A percentile compares a stretch with the other conserved stretches of the same genome.
These are phyloP conservation scores for Brienomyrus brachyistius DNA, from an alignment of 2,113 vertebrate genomes.

Conservation along the genomic window DNA sequence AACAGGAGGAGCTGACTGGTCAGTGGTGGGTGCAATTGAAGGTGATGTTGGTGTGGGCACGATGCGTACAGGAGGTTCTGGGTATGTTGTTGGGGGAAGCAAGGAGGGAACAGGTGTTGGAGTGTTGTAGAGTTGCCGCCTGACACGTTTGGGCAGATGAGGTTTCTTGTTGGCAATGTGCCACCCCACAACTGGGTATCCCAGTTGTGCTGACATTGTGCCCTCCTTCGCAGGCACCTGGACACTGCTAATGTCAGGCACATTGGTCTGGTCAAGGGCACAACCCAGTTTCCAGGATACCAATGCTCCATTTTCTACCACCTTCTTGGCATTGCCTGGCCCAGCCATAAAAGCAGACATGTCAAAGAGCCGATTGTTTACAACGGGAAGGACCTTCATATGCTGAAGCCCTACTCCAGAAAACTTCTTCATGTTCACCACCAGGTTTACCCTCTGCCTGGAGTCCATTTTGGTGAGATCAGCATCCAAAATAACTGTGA, in stretches of 20 bases:
- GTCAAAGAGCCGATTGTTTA: slow-evolving; percentile 93
- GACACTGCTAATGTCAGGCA: slow-evolving; percentile 83
- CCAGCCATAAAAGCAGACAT: slow-evolving; percentile 98
- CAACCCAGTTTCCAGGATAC: slow-evolving; percentile 93
- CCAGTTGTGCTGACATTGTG: slow-evolving; percentile 81
- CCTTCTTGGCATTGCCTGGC: slow-evolving; percentile 93
- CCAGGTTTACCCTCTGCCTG: slow-evolving; percentile 74
- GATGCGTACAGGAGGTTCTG: slow-evolving; percentile 77
- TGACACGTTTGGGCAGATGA: slow-evolving; percentile 76
- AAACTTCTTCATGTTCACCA: slow-evolving; percentile 77
- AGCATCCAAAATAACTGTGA: slow-evolving; percentile 91
- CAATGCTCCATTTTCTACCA: slow-evolving; percentile 89
- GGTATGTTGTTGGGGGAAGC: slow-evolving; percentile 75
- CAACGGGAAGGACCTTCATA: slow-evolving; percentile 88
- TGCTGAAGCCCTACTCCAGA: slow-evolving; percentile 77
- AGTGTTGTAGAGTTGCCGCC: slow-evolving; percentile 83
- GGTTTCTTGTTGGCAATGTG: slow-evolving; percentile 96
- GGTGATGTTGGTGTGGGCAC: slow-evolving; percentile 85
- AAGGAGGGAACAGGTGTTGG: slow-evolving; percentile 81
- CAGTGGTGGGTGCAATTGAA: slow-evolving; percentile 78
- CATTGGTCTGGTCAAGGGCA: slow-evolving; percentile 76
- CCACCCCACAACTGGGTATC: slow-evolving; percentile 94
- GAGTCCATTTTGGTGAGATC: slow-evolving; percentile 93
- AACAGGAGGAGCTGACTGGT: slow-evolving; percentile 71
- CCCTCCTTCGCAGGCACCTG: slow-evolving; percentile 86